These are phyloP conservation scores for Mesaphorura yosii DNA, from an alignment of 1,140 invertebrate genomes.

Conservation along the genomic window DNA sequence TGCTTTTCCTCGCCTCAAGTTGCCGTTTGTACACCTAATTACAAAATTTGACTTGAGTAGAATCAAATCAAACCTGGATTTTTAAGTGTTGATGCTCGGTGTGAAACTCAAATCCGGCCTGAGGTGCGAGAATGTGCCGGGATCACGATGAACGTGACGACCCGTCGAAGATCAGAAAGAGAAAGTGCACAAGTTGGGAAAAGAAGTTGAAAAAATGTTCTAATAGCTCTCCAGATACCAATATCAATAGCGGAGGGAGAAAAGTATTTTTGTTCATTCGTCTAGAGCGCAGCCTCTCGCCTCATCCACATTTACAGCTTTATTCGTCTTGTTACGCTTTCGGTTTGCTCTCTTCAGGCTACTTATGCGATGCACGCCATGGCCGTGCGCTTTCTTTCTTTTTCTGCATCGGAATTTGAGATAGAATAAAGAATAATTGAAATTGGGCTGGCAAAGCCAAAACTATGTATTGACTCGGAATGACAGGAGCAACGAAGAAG, in stretches of 20 bases:
- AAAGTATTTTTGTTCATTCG: too few relatives aligned
- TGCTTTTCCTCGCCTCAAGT: not conserved
- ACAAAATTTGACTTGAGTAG: not conserved
- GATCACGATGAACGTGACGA: not conserved
- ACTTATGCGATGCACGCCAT: too few relatives aligned
- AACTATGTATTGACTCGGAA: too few relatives aligned
- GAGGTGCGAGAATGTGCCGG: not conserved
- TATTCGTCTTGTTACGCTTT: too few relatives aligned
- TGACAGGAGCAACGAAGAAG: too few relatives aligned
- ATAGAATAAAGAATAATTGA: too few relatives aligned
- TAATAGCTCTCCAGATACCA: constrained; percentile 30
- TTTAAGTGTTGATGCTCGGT: not conserved
- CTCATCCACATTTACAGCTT: constrained; percentile 18
- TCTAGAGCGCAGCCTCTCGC: constrained; percentile 21
- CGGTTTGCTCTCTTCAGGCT: too few relatives aligned
- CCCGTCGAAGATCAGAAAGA: not conserved
- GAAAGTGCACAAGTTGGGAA: not conserved
- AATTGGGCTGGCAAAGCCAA: too few relatives aligned
- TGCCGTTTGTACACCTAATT: not conserved
- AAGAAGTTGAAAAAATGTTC: not conserved
- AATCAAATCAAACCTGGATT: not conserved
- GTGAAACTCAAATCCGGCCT: not conserved
- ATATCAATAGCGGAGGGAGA: constrained; percentile 26
- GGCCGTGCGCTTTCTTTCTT: too few relatives aligned
- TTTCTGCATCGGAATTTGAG: too few relatives aligned